Conservation (phyloP, 1,140 invertebrate genomes). For the Trypoxylus dichotomus region DNA sequence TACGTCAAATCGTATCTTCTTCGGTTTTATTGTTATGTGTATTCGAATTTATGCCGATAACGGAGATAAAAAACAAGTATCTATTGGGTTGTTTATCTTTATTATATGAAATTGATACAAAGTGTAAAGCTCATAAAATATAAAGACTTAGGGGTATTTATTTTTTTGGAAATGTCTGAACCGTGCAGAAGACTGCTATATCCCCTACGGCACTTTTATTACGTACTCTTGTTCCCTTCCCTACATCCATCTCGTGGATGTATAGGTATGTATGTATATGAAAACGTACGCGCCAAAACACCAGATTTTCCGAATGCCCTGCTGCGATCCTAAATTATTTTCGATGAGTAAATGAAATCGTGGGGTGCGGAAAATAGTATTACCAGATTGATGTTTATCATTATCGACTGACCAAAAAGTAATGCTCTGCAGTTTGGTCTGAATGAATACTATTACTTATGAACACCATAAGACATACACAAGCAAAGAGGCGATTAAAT, state of each 20-base stretch:
- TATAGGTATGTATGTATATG: background rate
- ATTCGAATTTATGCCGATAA: constrained; percentile 21
- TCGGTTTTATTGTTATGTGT: constrained; percentile 14
- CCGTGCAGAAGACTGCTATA: background rate
- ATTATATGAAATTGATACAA: constrained; percentile 18
- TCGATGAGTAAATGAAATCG: constrained; percentile 39
- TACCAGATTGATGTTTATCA: constrained; percentile 29
- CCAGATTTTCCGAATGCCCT: constrained; percentile 37
- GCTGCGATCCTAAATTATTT: constrained; percentile 37
- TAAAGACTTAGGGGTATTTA: constrained; percentile 22
- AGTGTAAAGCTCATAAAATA: constrained; percentile 24
- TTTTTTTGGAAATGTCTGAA: constrained; percentile 1
- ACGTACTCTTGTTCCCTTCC: constrained; percentile 27
- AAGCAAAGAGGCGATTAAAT: background rate
- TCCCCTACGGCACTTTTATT: constrained; percentile 34
- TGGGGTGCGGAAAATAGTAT: constrained; percentile 28
- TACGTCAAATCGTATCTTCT: constrained; percentile 13
- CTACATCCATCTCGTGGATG: background rate
- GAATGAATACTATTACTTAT: background rate
- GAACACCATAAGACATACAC: background rate
- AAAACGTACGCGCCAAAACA: constrained; percentile 1
- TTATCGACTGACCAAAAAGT: background rate
- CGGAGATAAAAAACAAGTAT: constrained; percentile 16
- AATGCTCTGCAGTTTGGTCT: background rate
- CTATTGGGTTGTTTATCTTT: constrained; percentile 24